Evolutionary conservation across 2,113 vertebrate species (phyloP), one percentile per base, ranked within the genome.

Genomic region (Lynx canadensis): DNA sequence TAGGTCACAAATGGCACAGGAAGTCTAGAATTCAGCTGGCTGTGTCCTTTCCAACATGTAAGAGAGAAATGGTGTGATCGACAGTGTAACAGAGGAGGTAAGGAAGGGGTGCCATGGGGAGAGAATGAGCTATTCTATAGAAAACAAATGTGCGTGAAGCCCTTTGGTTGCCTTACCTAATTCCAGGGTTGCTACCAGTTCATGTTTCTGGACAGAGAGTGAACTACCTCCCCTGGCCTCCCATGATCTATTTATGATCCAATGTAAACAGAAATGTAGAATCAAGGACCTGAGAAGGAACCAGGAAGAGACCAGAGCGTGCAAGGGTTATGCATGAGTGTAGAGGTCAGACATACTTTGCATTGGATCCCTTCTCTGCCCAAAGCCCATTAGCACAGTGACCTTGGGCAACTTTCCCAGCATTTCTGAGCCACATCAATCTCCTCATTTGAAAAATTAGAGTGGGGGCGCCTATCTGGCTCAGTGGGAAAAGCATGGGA

Each of bases 351-450:
- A 33, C 36, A 57, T 78, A 15, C 27, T 7, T 50, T 25, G 48
- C 18, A 25, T 10, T 5, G 15, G 16, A 19, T 15, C 48, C 8
- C n/a, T 45, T n/a, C 73, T 80, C 50, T 69, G 63, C 29, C 16
- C 73, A 10, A 0, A 5, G 25, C 14, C 48, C 29, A 0, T 29
- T 8, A 21, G 14, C 73, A 14, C 36, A 2, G 31, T 16, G 45
- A 68, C 73, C 21, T 36, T 36, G 41, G 87, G 60, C 41, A 1
- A 50, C 33, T 68, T n/a, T 85, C 23, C 36, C 9, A 27, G 85
- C 48, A 36, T 36, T 69, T 66, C 48, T 52, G 48, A 52, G 65
- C 33, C 45, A 3, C 21, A 45, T 76, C 73, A 7, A 14, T 45
- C 41, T 76, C 38, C 73, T 45, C 73, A 45, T 76, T 45, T 76